Conservation (phyloP, 1,140 invertebrate genomes). For the Himalopsyche phryganea region DNA sequence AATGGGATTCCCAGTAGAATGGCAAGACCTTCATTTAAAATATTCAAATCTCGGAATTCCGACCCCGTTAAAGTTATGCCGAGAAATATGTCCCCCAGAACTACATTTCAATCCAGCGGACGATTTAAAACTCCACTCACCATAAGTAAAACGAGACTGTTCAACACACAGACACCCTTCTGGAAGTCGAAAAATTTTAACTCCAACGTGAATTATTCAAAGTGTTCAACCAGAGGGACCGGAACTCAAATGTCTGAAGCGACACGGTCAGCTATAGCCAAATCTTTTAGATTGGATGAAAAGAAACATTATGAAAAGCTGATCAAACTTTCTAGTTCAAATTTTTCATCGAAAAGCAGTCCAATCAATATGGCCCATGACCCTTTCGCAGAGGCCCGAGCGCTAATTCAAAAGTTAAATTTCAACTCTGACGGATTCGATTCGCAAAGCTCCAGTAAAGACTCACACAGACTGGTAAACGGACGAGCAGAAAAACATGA, state of each 20-base stretch:
- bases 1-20: not conserved
- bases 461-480: not conserved
- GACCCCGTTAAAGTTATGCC: not conserved
- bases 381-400: constrained; percentile 7
- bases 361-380: constrained; percentile 1
- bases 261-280: constrained; percentile 36
- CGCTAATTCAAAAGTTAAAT: not conserved
- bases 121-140: constrained; percentile 17
- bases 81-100: constrained; percentile 5
- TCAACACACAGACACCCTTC: constrained; percentile 11
- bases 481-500: constrained; percentile 18
- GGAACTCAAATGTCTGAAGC: not conserved
- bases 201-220: not conserved
- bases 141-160: constrained; percentile 11
- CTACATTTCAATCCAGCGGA: not conserved
- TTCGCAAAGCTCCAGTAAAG: not conserved
- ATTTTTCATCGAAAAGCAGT: constrained; percentile 38
- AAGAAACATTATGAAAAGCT: constrained; percentile 48
- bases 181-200: constrained; percentile 10
- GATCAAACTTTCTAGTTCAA: constrained; percentile 42
- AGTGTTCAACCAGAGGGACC: not conserved
- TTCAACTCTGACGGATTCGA: not conserved
- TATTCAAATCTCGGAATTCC: constrained; percentile 3
- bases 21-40: not conserved
- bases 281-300: constrained; percentile 49